A percentile compares a stretch with the other conserved stretches of the same genome.
These are phyloP conservation scores for Melanostoma scalare DNA, from an alignment of 2,888 invertebrate genomes.

Conservation along the genomic window DNA sequence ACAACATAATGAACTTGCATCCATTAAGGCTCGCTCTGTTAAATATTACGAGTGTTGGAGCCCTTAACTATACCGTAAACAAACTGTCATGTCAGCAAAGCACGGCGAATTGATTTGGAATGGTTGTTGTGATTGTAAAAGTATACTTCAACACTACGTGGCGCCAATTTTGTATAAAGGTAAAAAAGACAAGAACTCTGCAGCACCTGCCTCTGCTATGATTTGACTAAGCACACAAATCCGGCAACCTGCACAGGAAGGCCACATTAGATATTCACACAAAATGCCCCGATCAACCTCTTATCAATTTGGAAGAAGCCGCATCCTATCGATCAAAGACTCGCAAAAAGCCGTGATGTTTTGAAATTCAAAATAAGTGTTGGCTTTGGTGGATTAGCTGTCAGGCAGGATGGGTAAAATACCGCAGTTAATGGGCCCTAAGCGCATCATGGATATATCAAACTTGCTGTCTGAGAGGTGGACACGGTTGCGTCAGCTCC, in stretches of 20 bases:
- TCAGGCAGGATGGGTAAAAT: constrained; percentile 12
- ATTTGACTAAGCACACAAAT: not conserved
- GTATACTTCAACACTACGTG: not conserved
- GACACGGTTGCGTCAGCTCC: constrained; percentile 54
- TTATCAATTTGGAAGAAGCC: constrained; percentile 27
- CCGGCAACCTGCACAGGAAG: constrained; percentile 1
- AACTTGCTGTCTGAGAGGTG: constrained; percentile 38
- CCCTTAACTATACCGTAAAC: not conserved
- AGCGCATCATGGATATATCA: constrained; percentile 24
- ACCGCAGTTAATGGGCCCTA: constrained; percentile 34
- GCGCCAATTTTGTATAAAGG: constrained; percentile 8
- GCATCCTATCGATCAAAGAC: constrained; percentile 56
- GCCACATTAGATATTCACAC: constrained; percentile 9
- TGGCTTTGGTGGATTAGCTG: constrained; percentile 47
- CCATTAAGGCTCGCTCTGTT: not conserved
- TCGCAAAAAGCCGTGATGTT: constrained; percentile 37
- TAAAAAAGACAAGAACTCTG: not conserved
- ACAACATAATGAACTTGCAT: not conserved
- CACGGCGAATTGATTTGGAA: constrained; percentile 3
- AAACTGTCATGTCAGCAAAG: not conserved
- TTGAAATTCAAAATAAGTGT: constrained; percentile 68
- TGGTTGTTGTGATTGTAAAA: constrained; percentile 19
- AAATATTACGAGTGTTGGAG: not conserved
- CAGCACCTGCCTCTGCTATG: constrained; percentile 1
- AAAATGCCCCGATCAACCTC: constrained; percentile 20